Evolutionary conservation across 2,888 invertebrate genomes (phyloP).

Genomic region (Scotopteryx bipunctaria): DNA sequence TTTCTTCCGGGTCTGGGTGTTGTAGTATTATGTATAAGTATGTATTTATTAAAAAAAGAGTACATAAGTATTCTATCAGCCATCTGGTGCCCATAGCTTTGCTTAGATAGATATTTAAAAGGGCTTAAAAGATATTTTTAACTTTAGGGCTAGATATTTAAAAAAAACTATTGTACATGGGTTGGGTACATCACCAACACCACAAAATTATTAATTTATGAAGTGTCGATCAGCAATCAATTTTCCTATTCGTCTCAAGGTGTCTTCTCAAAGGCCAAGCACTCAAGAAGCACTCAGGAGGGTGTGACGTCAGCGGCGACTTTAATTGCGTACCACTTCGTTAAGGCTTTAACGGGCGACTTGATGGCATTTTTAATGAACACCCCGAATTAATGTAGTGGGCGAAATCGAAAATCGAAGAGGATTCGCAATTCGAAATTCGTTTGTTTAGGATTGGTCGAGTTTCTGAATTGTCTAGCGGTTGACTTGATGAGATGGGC

Average conservation of each 20-base stretch:
- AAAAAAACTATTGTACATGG: no score
- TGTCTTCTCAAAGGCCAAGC: conserved; percentile 57
- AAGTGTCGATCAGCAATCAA: conserved; percentile 64
- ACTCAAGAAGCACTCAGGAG: conserved; percentile 57
- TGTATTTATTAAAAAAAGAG: no score
- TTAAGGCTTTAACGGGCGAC: conserved; percentile 65
- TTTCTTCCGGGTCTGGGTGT: no score
- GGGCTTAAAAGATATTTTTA: no score
- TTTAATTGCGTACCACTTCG: conserved; percentile 83
- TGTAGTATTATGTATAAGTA: no score
- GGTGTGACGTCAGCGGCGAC: conserved; percentile 80
- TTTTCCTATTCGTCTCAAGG: conserved; percentile 73
- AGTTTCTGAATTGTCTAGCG: conserved; percentile 50
- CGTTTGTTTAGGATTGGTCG: conserved; percentile 78
- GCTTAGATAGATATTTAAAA: no score
- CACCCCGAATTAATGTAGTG: conserved; percentile 82
- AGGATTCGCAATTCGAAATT: conserved; percentile 45
- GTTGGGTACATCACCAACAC: no score
- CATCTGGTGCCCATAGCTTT: no score
- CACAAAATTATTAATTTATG: no score
- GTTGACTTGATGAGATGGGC: no score
- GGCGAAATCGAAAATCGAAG: conserved; percentile 79
- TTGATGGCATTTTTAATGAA: conserved; percentile 84
- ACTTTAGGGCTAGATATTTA: no score
- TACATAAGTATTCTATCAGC: no score